These are phyloP conservation scores for Carterocephalus palaemon DNA, from an alignment of 2,888 invertebrate genomes.

Conservation along the genomic window DNA sequence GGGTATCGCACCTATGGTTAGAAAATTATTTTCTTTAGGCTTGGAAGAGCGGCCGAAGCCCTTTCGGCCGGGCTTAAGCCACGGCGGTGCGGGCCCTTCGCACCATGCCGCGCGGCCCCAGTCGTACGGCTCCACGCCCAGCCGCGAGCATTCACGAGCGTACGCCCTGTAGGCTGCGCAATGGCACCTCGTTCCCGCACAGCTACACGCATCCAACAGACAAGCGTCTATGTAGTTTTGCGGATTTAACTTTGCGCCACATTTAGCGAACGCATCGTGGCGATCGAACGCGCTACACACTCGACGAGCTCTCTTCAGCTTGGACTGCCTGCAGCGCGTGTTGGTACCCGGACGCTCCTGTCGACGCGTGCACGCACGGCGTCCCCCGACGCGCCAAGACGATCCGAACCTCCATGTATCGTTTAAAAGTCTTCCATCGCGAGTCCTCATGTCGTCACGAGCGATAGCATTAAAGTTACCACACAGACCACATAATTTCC, in stretches of 20 bases:
- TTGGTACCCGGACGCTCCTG: slow-evolving; percentile 66
- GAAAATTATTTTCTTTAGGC: slow-evolving; percentile 39
- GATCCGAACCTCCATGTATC: slow-evolving; percentile 87
- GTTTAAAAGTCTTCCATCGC: slow-evolving; percentile 82
- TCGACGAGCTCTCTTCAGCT: slow-evolving; percentile 61
- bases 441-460: slow-evolving; percentile 89
- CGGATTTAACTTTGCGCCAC: slow-evolving; percentile 88
- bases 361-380: slow-evolving; percentile 83
- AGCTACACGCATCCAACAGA: slow-evolving; percentile 92
- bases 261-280: slow-evolving; percentile 83
- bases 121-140: slow-evolving; percentile 84
- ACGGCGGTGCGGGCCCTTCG: slow-evolving; percentile 63
- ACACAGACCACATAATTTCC: slow-evolving; percentile 92
- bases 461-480: slow-evolving; percentile 95
- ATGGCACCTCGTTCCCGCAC: slow-evolving; percentile 88
- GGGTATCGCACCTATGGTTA: slow-evolving; percentile 51
- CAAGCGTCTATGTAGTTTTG: slow-evolving; percentile 92
- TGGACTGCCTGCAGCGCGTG: slow-evolving; percentile 73
- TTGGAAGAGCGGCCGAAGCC: slow-evolving; percentile 34
- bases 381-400: slow-evolving; percentile 94
- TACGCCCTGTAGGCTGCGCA: slow-evolving; percentile 95
- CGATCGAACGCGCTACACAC: slow-evolving; percentile 75
- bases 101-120: slow-evolving; percentile 87
- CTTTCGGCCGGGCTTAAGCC: slow-evolving; percentile 55
- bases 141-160: slow-evolving; percentile 89